Evolutionary conservation across 2,888 invertebrate genomes (phyloP).

Genomic region (Anodontia alba): DNA sequence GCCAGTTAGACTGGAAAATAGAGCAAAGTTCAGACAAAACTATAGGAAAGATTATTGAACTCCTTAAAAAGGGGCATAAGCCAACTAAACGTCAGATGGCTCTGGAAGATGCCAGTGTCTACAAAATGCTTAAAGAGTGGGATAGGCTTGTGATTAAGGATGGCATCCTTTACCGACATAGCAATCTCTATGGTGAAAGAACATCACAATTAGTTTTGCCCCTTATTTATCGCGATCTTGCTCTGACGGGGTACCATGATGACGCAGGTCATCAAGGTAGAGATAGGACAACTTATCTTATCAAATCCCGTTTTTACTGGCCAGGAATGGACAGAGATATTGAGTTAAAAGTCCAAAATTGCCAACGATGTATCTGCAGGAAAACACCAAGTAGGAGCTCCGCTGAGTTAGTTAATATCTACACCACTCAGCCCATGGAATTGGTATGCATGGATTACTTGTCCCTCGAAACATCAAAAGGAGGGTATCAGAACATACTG

Average conservation of each 20-base stretch:
- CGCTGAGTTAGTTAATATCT: neutral
- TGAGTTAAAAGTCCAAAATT: neutral
- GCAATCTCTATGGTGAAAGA: neutral
- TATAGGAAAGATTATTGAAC: neutral
- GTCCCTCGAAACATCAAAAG: neutral
- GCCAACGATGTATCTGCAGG: conserved; percentile 14
- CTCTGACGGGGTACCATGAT: conserved; percentile 25
- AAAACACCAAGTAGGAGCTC: neutral
- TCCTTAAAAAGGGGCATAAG: neutral
- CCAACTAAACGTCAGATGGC: neutral
- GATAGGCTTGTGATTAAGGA: neutral
- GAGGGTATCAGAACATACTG: neutral
- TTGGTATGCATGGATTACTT: neutral
- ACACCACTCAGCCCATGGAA: neutral
- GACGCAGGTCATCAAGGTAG: conserved; percentile 25
- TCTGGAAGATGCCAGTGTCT: neutral
- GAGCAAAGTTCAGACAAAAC: neutral
- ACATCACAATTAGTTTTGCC: neutral
- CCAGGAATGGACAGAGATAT: conserved; percentile 25
- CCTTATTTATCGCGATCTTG: neutral
- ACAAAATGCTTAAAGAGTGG: neutral
- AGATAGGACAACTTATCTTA: conserved; percentile 32
- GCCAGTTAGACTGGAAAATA: neutral
- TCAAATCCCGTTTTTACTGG: conserved; percentile 27
- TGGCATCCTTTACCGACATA: neutral